Evolutionary conservation across 2,888 invertebrate species (phyloP).

Genomic region (Drosophila nr. perissopoda): DNA sequence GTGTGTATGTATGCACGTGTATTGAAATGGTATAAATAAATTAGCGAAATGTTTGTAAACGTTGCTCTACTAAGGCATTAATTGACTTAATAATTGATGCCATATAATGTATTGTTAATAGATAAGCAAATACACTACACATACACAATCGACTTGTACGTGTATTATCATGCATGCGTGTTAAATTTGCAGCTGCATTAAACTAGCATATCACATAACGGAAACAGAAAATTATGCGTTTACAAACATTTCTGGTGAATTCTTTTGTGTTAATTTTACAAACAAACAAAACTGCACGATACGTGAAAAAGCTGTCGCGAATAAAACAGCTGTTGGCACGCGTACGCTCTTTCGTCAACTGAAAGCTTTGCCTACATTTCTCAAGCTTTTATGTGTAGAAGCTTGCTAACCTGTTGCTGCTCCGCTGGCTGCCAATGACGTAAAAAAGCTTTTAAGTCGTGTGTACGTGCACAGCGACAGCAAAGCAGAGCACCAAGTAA

Average conservation of each 20-base stretch:
- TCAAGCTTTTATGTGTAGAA: constrained; percentile 32
- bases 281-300: constrained; percentile 17
- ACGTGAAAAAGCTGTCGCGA: constrained; percentile 31
- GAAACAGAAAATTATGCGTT: constrained; percentile 13
- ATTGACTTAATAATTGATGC: constrained; percentile 9
- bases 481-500: constrained; percentile 11
- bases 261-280: constrained; percentile 11
- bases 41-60: constrained; percentile 25
- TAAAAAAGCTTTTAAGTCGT: constrained; percentile 38
- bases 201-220: constrained; percentile 4
- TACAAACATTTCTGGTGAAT: constrained; percentile 30
- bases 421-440: constrained; percentile 17
- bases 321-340: constrained; percentile 43
- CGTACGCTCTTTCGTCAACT: constrained; percentile 43
- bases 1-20: constrained; percentile 21
- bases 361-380: constrained; percentile 33
- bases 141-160: not conserved
- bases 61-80: constrained; percentile 1
- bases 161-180: not conserved
- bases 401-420: constrained; percentile 49
- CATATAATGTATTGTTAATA: constrained; percentile 32
- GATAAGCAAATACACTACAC: not conserved
- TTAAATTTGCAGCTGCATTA: not conserved
- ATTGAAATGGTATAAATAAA: constrained; percentile 24
- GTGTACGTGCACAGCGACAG: constrained; percentile 46